These are phyloP conservation scores for Amaurobius ferox DNA, from an alignment of 2,888 invertebrate species.

Conservation along the genomic window DNA sequence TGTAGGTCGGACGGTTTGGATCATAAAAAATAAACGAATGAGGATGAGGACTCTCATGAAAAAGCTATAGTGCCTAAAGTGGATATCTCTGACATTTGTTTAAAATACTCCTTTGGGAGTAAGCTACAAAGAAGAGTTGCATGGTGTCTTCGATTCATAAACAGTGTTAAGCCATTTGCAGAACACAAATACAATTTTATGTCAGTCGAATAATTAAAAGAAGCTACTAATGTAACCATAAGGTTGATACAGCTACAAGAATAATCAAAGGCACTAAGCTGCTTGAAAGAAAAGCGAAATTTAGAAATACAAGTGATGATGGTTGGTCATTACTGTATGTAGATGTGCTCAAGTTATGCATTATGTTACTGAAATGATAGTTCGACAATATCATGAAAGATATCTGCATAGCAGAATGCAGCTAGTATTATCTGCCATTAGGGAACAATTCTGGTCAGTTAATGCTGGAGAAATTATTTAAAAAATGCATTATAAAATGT, in stretches of 20 bases:
- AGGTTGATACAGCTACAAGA: neutral
- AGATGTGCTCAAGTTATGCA: neutral
- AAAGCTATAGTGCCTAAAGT: no score
- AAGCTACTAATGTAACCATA: neutral
- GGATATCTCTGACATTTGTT: no score
- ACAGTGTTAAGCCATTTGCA: neutral
- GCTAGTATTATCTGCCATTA: neutral
- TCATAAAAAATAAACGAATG: no score
- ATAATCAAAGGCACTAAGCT: neutral
- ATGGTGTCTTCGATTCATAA: neutral
- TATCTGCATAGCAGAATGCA: neutral
- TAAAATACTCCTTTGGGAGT: neutral
- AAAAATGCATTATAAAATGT: neutral
- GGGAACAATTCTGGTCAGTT: neutral
- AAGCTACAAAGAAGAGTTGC: neutral
- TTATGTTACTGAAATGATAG: neutral
- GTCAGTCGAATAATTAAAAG: neutral
- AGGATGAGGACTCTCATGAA: no score
- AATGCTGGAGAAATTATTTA: neutral
- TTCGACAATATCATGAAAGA: neutral
- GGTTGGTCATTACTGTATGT: neutral
- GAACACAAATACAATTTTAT: neutral
- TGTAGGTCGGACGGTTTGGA: no score
- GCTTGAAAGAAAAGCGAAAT: neutral
- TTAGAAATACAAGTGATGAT: neutral